These are phyloP conservation scores for Picus viridis DNA, from an alignment of 2,797 vertebrate genomes.

Conservation along the genomic window DNA sequence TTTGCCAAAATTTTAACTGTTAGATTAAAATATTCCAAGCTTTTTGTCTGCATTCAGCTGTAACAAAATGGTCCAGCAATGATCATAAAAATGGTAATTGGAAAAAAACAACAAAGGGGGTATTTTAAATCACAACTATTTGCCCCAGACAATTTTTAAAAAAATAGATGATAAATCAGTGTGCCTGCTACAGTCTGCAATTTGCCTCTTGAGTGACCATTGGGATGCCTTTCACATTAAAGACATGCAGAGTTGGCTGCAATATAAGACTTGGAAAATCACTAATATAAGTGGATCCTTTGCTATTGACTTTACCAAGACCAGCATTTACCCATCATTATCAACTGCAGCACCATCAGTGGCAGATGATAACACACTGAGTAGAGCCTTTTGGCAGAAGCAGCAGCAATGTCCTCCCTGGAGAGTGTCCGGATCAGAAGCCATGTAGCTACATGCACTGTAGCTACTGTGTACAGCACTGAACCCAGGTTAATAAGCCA, in stretches of 20 bases:
- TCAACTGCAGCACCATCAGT: background rate
- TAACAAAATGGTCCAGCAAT: background rate
- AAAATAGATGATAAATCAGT: background rate
- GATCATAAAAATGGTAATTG: background rate
- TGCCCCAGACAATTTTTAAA: background rate
- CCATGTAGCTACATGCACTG: background rate
- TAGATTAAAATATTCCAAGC: conserved; percentile 31
- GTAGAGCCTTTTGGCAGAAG: background rate
- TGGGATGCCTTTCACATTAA: background rate
- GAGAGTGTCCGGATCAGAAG: background rate
- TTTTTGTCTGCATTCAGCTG: conserved; percentile 27
- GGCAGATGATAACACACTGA: background rate
- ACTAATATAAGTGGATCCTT: background rate
- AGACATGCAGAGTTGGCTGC: background rate
- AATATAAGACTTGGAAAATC: background rate
- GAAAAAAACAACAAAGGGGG: background rate
- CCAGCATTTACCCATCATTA: conserved; percentile 14
- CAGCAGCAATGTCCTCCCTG: background rate
- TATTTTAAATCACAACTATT: background rate
- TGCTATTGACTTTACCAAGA: background rate
- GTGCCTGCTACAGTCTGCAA: background rate
- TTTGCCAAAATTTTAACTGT: conserved; percentile 59
- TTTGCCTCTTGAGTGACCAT: background rate
- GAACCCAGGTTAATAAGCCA: background rate
- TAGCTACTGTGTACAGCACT: background rate